Evolutionary conservation across 2,113 vertebrate species (phyloP).

Genomic region (Phoxinus phoxinus): DNA sequence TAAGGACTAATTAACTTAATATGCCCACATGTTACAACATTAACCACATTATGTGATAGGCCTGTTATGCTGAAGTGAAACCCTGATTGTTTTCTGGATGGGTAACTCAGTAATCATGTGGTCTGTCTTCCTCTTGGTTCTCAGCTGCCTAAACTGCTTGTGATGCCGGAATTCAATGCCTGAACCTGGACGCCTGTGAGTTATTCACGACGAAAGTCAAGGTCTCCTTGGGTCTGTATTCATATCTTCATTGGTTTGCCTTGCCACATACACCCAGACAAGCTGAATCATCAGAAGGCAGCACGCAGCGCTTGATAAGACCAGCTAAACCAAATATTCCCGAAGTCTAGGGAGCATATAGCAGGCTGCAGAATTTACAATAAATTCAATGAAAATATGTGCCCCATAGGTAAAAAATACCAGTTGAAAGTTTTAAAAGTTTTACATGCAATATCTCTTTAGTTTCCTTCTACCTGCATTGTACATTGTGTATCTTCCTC

Average conservation of each 20-base stretch:
- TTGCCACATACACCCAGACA: background rate
- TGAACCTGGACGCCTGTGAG: background rate
- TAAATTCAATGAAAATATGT: background rate
- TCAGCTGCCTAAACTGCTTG: background rate
- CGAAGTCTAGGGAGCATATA: background rate
- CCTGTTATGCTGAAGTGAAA: constrained; percentile 24
- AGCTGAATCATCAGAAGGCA: background rate
- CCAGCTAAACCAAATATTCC: constrained; percentile 1
- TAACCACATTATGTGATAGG: constrained; percentile 29
- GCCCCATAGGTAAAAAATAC: background rate
- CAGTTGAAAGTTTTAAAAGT: background rate
- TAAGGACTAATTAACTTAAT: constrained; percentile 31
- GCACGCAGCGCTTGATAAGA: constrained; percentile 13
- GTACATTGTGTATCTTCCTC: background rate
- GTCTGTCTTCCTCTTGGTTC: constrained; percentile 5
- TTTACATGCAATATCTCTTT: background rate
- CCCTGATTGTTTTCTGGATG: constrained; percentile 34
- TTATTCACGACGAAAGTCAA: background rate
- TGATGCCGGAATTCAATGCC: background rate
- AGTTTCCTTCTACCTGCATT: background rate
- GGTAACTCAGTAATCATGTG: constrained; percentile 7
- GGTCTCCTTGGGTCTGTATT: constrained; percentile 7
- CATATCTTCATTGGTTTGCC: constrained; percentile 6
- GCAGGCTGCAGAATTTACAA: background rate
- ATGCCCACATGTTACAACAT: constrained; percentile 33